Conservation (phyloP, 2,113 vertebrate species). For the Gambusia holbrooki region DNA sequence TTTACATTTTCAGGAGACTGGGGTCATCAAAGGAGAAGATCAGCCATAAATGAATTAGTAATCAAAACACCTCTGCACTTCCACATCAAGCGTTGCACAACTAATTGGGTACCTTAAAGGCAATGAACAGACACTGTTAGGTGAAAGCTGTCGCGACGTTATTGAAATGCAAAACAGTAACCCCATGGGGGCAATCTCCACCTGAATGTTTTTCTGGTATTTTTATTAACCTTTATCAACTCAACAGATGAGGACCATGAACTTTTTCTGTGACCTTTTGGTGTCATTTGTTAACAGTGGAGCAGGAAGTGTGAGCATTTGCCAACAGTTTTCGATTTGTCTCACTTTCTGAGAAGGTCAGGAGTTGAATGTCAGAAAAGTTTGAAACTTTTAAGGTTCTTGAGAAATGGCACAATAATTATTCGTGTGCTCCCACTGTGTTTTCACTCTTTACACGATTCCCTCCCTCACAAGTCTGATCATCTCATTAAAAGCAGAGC, state of each 20-base stretch:
- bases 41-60: conserved; percentile 50
- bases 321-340: neutral
- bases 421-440: neutral
- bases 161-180: conserved; percentile 57
- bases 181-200: conserved; percentile 27
- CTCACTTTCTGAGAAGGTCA: conserved; percentile 34
- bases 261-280: conserved; percentile 62
- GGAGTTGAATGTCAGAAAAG: conserved; percentile 29
- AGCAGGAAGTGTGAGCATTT: conserved; percentile 26
- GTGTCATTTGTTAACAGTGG: conserved; percentile 34
- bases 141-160: conserved; percentile 38
- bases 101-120: conserved; percentile 55
- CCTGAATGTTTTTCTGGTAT: conserved; percentile 24
- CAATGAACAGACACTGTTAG: conserved; percentile 28
- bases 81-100: conserved; percentile 35
- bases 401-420: conserved; percentile 1
- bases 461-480: conserved; percentile 33
- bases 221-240: conserved; percentile 70
- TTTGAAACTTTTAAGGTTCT: conserved; percentile 10
- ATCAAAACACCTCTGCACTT: conserved; percentile 1
- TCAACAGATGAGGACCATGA: conserved; percentile 57
- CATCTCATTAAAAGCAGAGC: conserved; percentile 50
- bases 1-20: conserved; percentile 47
- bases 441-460: conserved; percentile 17
- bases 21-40: conserved; percentile 30